Evolutionary conservation across 2,888 invertebrate genomes (phyloP).

Genomic region (Trichogramma evanescens): DNA sequence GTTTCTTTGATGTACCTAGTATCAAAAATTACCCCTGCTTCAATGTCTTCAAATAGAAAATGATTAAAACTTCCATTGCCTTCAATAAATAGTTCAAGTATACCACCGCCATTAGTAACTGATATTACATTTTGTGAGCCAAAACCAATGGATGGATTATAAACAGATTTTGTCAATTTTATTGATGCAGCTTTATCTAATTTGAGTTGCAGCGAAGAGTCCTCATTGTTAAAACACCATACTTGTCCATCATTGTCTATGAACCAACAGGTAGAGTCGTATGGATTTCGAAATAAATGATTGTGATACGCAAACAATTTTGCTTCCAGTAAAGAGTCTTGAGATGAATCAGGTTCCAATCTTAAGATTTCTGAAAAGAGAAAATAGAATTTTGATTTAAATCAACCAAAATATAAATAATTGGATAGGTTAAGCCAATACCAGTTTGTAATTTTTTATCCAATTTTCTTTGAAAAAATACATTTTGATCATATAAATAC

Average conservation of each 20-base stretch:
- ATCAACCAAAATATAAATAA: not conserved
- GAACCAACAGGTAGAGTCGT: constrained; percentile 39
- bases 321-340: constrained; percentile 40
- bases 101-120: constrained; percentile 32
- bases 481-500: constrained; percentile 32
- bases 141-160: constrained; percentile 41
- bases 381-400: not conserved
- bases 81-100: constrained; percentile 30
- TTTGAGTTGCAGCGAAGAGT: no score
- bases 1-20: constrained; percentile 26
- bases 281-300: constrained; percentile 41
- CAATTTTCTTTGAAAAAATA: constrained; percentile 22
- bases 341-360: constrained; percentile 33
- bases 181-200: constrained; percentile 1
- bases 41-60: constrained; percentile 25
- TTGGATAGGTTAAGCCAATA: constrained; percentile 13
- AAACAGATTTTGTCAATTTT: constrained; percentile 21
- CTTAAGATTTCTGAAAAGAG: constrained; percentile 34
- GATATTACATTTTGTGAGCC: constrained; percentile 29
- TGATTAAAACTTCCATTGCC: constrained; percentile 7
- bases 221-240: constrained; percentile 30
- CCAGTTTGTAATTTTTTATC: constrained; percentile 31
- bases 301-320: constrained; percentile 43
- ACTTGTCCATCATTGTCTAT: constrained; percentile 33
- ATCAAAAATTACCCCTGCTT: constrained; percentile 38